A percentile compares a stretch with the other conserved stretches of the same genome.
Conservation (phyloP, 2,888 invertebrate genomes). For the Pammene aurita region DNA sequence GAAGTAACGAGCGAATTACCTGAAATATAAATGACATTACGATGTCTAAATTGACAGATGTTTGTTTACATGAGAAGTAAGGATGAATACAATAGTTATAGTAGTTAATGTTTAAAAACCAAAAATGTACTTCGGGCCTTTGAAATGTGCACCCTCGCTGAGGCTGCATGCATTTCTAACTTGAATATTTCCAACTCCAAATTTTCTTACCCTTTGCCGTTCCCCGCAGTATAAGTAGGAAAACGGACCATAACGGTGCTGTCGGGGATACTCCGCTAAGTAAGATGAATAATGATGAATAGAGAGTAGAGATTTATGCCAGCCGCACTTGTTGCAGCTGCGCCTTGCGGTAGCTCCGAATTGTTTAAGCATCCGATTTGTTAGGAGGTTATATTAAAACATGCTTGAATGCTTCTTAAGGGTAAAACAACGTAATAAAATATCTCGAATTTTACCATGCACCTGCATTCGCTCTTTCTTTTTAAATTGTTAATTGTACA, state of each 20-base stretch:
- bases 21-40: no score
- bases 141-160: no score
- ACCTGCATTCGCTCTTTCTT: no score
- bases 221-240: conserved; percentile 19
- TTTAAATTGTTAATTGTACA: no score
- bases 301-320: conserved; percentile 36
- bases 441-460: no score
- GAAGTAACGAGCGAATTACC: no score
- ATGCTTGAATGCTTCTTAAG: background rate
- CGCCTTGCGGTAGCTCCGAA: conserved; percentile 15
- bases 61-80: no score
- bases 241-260: conserved; percentile 33
- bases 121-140: no score
- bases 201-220: background rate
- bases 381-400: conserved; percentile 8
- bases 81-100: no score
- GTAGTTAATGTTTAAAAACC: no score
- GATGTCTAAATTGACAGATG: no score
- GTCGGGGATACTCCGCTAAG: conserved; percentile 38
- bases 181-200: background rate
- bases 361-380: conserved; percentile 18
- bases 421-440: background rate
- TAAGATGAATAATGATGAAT: conserved; percentile 41
- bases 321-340: conserved; percentile 34
- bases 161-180: no score